phyloP scores from a whole-genome alignment of 1,140 invertebrate genomes.

The Papilio polyxenes region DNA sequence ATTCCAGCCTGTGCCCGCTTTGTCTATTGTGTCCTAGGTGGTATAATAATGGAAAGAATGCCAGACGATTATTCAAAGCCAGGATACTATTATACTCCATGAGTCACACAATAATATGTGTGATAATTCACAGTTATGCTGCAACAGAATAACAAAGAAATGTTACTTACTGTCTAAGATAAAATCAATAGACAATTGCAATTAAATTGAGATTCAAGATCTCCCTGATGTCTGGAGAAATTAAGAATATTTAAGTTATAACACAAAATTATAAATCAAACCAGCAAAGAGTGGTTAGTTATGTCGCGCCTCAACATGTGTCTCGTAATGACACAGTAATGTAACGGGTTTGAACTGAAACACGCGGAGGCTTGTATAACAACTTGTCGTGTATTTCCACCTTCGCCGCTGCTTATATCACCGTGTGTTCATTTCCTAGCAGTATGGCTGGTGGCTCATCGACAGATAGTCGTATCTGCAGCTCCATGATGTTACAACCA shows the following conservation, averaged over 20 bases:
- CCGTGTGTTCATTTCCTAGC: neutral
- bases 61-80: neutral
- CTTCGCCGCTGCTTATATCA: neutral
- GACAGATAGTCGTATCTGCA: too few relatives aligned
- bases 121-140: neutral
- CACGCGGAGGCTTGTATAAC: neutral
- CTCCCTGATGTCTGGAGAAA: too few relatives aligned
- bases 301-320: neutral
- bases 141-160: neutral
- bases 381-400: neutral
- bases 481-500: neutral
- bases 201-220: too few relatives aligned
- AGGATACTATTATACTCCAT: neutral
- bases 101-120: neutral
- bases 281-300: neutral
- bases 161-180: neutral
- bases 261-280: neutral
- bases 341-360: neutral
- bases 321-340: neutral
- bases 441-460: neutral
- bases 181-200: too few relatives aligned
- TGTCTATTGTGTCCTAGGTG: neutral
- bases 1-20: neutral
- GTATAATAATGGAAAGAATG: neutral
- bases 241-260: neutral